phyloP scores from a whole-genome alignment of 2,797 vertebrate genomes.

The Threskiornis aethiopicus region DNA sequence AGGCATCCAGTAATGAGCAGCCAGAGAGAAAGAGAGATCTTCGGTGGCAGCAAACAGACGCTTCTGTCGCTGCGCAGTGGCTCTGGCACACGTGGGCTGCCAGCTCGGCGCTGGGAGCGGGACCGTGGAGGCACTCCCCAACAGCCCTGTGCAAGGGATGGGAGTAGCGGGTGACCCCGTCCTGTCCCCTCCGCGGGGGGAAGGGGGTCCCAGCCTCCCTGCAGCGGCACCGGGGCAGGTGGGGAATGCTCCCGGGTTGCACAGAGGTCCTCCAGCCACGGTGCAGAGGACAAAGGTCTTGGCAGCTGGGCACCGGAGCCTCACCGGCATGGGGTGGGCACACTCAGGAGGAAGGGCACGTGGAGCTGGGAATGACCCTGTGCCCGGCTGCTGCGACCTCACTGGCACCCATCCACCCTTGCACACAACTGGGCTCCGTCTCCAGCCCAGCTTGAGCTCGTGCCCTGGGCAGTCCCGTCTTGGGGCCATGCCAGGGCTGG shows the following conservation, averaged over 20 bases:
- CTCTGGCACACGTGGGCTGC: background rate
- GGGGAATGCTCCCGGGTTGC: rapidly evolving
- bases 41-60: slow-evolving; percentile 7
- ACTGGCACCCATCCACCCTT: background rate
- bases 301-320: background rate
- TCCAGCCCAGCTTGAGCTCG: background rate
- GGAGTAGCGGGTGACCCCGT: background rate
- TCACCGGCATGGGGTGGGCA: background rate
- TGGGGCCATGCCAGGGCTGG: rapidly evolving
- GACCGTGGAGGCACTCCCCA: rapidly evolving
- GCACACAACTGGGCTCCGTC: rapidly evolving
- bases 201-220: background rate
- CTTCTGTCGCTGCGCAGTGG: background rate
- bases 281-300: background rate
- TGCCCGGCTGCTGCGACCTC: background rate
- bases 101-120: background rate
- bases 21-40: background rate
- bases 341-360: background rate
- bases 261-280: background rate
- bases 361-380: background rate
- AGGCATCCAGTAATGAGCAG: background rate
- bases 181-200: background rate
- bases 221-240: rapidly evolving
- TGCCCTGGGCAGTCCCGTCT: background rate
- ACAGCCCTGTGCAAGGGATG: rapidly evolving